These are phyloP conservation scores for Dendrocincla tyrannina DNA, from an alignment of 2,797 vertebrate genomes.

Conservation along the genomic window DNA sequence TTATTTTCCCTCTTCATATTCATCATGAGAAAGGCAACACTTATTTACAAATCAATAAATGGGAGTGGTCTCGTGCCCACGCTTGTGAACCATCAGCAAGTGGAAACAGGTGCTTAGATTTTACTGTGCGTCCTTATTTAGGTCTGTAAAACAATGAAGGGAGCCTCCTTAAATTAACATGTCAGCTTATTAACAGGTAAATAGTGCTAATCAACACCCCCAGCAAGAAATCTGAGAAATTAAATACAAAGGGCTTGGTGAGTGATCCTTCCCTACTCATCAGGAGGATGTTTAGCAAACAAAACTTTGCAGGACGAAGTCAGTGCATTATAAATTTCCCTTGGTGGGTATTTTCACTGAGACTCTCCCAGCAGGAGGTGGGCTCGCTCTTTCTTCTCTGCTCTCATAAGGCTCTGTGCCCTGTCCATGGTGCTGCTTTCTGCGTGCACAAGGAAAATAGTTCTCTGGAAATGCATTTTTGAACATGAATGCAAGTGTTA, in stretches of 20 bases:
- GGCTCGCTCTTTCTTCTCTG: background rate
- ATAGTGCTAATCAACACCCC: background rate
- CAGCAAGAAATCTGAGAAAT: background rate
- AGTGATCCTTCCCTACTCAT: background rate
- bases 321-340: background rate
- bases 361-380: background rate
- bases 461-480: background rate
- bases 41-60: background rate
- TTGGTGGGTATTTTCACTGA: background rate
- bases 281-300: background rate
- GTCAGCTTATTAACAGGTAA: background rate
- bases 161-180: background rate
- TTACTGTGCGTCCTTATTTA: background rate
- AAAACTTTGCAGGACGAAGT: background rate
- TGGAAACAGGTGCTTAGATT: background rate
- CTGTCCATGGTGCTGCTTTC: background rate
- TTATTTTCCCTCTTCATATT: background rate
- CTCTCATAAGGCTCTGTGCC: background rate
- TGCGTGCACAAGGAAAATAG: background rate
- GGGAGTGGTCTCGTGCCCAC: background rate
- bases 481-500: background rate
- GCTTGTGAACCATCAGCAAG: background rate
- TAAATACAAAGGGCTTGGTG: background rate
- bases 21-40: background rate
- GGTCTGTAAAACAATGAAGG: background rate